These are phyloP conservation scores for Penelope pileata DNA, from an alignment of 2,113 vertebrate genomes.

Conservation along the genomic window DNA sequence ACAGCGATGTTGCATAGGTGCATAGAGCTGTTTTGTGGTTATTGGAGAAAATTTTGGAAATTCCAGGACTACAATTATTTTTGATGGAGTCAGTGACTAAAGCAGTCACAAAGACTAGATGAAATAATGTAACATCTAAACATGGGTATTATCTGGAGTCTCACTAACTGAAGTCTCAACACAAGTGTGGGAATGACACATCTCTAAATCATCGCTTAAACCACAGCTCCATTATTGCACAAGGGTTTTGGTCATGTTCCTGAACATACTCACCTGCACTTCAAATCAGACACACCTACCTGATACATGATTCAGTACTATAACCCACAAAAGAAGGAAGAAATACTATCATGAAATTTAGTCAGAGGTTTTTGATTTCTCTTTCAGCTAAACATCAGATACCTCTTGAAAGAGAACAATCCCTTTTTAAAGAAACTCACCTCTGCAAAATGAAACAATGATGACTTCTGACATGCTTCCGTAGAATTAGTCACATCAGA, in stretches of 20 bases:
- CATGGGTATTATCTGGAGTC: background rate
- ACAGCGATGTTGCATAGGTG: background rate
- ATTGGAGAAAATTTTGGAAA: background rate
- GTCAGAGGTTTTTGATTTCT: background rate
- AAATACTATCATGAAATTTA: background rate
- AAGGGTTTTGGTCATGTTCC: background rate
- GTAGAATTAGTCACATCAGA: slow-evolving; percentile 80
- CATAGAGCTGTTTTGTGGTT: background rate
- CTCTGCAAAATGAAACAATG: slow-evolving; percentile 87
- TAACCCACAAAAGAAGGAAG: background rate
- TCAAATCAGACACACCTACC: background rate
- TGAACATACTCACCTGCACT: background rate
- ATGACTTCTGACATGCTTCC: slow-evolving; percentile 82
- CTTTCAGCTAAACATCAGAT: background rate
- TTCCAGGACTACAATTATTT: background rate
- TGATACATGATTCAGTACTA: background rate
- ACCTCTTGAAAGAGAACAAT: background rate
- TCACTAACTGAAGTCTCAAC: background rate
- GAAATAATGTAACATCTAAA: background rate
- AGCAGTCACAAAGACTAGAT: background rate
- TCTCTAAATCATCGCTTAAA: background rate
- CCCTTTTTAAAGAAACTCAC: slow-evolving; percentile 64
- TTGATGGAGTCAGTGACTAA: background rate
- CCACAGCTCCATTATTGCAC: background rate
- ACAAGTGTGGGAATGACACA: background rate